phyloP scores from a whole-genome alignment of 2,113 vertebrate genomes.

The Ramphastos sulfuratus region DNA sequence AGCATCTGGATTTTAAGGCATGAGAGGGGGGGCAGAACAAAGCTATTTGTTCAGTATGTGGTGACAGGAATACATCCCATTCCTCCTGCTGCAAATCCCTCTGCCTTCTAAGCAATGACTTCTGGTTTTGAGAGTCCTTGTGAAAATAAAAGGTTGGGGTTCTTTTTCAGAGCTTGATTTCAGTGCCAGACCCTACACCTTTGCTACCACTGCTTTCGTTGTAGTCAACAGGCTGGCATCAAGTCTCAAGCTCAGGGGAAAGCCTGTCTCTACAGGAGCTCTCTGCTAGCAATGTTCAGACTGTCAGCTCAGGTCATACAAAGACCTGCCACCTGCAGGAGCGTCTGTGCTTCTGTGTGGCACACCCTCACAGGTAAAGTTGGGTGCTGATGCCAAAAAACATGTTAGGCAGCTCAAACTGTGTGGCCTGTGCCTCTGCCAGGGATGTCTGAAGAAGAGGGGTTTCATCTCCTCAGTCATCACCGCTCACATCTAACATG shows the following conservation, averaged over 20 bases:
- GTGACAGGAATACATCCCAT: neutral
- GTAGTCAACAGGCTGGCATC: neutral
- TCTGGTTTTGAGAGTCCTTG: neutral
- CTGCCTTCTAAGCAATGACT: neutral
- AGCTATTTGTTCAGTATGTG: neutral
- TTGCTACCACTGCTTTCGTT: neutral
- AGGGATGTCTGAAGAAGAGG: neutral
- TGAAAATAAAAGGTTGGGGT: neutral
- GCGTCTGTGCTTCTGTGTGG: neutral
- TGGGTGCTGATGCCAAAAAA: neutral
- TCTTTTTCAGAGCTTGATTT: neutral
- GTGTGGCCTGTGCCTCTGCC: neutral
- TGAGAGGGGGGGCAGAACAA: neutral
- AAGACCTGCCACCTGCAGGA: neutral
- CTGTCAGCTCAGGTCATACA: neutral
- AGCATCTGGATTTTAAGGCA: constrained; percentile 12
- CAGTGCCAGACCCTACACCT: neutral
- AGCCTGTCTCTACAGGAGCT: neutral
- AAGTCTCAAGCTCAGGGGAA: neutral
- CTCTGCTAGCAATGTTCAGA: neutral
- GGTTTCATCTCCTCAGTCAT: neutral
- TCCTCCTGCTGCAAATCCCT: neutral
- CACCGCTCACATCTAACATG: accelerated
- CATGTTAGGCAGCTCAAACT: neutral
- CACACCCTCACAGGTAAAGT: neutral